A percentile compares a stretch with the other conserved stretches of the same genome.
phyloP scores from a whole-genome alignment of 1,140 invertebrate species.

The Protaetia brevitarsis region DNA sequence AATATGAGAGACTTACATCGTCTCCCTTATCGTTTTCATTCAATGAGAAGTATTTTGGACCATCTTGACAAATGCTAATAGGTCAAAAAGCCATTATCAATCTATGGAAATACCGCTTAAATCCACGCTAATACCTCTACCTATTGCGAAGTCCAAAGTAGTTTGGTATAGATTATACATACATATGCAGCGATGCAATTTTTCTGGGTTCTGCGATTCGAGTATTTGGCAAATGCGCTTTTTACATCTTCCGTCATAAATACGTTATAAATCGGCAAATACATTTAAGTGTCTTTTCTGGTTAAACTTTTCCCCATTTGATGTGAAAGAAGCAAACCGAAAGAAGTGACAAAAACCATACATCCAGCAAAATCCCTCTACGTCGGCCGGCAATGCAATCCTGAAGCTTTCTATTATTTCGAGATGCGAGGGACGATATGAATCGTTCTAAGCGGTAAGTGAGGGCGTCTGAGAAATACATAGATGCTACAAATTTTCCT shows the following conservation, averaged over 20 bases:
- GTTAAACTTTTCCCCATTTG: not conserved
- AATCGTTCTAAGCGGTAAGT: conserved; percentile 24
- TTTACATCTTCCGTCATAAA: not conserved
- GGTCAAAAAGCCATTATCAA: too few species aligned
- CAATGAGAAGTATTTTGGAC: too few species aligned
- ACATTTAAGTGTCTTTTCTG: conserved; percentile 20
- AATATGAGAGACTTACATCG: too few species aligned
- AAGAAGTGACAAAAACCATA: not conserved
- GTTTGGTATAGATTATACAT: not conserved
- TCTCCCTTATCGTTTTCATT: too few species aligned
- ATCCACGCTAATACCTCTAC: too few species aligned
- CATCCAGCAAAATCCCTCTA: not conserved
- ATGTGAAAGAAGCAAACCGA: not conserved
- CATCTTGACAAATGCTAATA: too few species aligned
- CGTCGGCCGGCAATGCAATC: not conserved
- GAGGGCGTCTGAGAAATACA: conserved; percentile 32
- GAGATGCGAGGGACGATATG: conserved; percentile 13
- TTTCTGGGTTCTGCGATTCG: not conserved
- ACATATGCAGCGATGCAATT: not conserved
- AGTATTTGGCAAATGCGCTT: not conserved
- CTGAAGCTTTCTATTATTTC: conserved; percentile 1
- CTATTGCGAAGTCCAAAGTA: too few species aligned
- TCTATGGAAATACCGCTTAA: too few species aligned
- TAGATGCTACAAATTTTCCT: conserved; percentile 26
- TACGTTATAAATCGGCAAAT: conserved; percentile 13